Base-by-base conservation (phyloP, 2,888 invertebrate species). In the Pterobdella sp. region DNA sequence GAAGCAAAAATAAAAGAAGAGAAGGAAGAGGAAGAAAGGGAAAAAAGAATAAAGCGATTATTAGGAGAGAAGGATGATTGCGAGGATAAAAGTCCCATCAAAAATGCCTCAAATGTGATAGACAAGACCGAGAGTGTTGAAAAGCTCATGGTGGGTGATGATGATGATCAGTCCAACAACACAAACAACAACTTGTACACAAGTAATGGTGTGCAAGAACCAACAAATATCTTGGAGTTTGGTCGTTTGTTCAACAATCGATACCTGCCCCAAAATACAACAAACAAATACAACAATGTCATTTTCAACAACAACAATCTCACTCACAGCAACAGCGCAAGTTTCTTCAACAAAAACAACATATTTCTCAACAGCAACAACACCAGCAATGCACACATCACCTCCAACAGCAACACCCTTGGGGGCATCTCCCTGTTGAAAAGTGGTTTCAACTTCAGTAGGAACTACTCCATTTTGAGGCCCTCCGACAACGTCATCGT, bases 1-100 rank as follows among this genome's bases (percentile, higher is more conserved):
- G 65, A 65, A n/a, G 65, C 65, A 18, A 35, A 32, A 29, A 29
- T 65, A 32, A 65, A 65, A 31, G 65, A 32, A 29, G 35, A 65
- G 35, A 29, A 65, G 65, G 65, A 65, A 31, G 65, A 65, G n/a
- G 65, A 65, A 31, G 65, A 65, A 29, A 3, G 65, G 32, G 14
- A 3, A 3, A 65, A 65, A 34, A 65, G 65, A 29, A 3, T 65
- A 3, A 32, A 65, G 35, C 65, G 22, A 18, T 32, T 65, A 29
- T 32, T 65, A 29, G 65, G 65, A 2, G n/a, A 56, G n/a, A 34
- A 65, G 34, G 65, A 65, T 3, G 3, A 31, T 3, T 3, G 14
- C 3, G 34, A 34, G 32, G 18, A 2, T n/a, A 4, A 29, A 3
- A 31, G 7, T 34, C 4, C 4, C 32, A 65, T 22, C 65, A 65